Base-by-base conservation (phyloP, 2,113 vertebrate species). In the Scopus umbretta region DNA sequence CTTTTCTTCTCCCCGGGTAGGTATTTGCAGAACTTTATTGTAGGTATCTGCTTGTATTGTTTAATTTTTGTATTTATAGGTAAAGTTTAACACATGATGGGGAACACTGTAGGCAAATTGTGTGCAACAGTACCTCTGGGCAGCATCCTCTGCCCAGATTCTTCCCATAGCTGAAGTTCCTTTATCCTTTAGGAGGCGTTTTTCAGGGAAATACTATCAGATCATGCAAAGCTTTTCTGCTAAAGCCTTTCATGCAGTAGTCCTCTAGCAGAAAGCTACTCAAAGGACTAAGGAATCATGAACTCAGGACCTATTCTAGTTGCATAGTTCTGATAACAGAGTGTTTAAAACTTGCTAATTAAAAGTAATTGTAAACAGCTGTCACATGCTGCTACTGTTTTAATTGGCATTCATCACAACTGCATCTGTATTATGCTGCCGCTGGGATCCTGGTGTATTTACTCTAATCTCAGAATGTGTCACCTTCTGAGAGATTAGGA, bases 351-450 rank as follows among this genome's bases (percentile, higher is more conserved):
- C 78, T 94, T 97, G 76, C 36, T 97, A 97, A 98, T 97, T 97
- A 96, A 76, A 87, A 86, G 84, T 97, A 95, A 97, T 93, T 95
- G 81, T 91, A 93, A 96, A 97, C 97, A 97, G 96, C 90, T 97
- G 96, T 71, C 88, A 94, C 50, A 86, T 84, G 26, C 47, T 96
- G 89, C 96, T 95, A 95, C 97, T 94, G 93, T 95, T 97, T 88
- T 96, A 86, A 92, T 86, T 96, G 90, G 65, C 95, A 75, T 89
- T 92, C 73, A 95, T 90, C 74, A 88, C 72, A 90, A 50, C 55
- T 91, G 78, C 81, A 95, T 92, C 72, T 91, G 83, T 94, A 92
- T 84, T 65, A 61, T 97, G 88, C 95, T 96, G 73, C 67, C 74
- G 58, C 38, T 84, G 59, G 76, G 78, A 95, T 92, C 72, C 75